Evolutionary conservation across 2,888 invertebrate species (phyloP).

Genomic region (Ceraclea dissimilis): DNA sequence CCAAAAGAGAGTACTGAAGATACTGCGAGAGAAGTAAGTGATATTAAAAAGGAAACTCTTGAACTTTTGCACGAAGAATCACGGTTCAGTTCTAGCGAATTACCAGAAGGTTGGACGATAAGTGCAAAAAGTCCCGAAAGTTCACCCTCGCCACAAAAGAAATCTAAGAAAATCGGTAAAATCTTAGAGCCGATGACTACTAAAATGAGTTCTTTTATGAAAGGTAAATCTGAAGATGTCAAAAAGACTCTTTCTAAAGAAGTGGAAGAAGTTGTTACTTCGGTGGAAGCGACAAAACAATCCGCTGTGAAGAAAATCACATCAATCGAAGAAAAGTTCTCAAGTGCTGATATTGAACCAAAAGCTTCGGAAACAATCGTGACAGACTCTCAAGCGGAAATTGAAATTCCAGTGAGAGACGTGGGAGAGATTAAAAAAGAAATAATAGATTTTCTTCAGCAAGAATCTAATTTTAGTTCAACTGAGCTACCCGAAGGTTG

Average conservation of each 20-base stretch:
- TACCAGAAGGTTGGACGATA: neutral
- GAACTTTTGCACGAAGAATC: neutral
- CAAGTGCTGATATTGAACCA: neutral
- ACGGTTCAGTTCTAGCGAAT: neutral
- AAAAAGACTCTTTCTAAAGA: neutral
- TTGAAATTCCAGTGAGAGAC: neutral
- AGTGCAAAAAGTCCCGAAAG: neutral
- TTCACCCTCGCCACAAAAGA: neutral
- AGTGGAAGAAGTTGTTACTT: too few species aligned
- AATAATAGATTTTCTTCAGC: neutral
- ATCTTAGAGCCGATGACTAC: neutral
- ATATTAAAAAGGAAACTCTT: neutral
- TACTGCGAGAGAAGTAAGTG: neutral
- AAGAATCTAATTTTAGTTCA: neutral
- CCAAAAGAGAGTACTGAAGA: neutral
- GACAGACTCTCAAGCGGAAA: neutral
- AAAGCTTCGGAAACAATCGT: too few species aligned
- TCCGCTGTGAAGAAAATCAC: neutral
- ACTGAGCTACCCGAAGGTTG: neutral
- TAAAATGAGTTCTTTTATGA: neutral
- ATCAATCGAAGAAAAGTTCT: neutral
- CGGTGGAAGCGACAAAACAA: neutral
- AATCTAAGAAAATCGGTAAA: neutral
- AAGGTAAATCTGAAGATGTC: neutral
- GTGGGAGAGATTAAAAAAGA: neutral